Conservation (phyloP, 2,113 vertebrate genomes). For the Gymnarchus niloticus region DNA sequence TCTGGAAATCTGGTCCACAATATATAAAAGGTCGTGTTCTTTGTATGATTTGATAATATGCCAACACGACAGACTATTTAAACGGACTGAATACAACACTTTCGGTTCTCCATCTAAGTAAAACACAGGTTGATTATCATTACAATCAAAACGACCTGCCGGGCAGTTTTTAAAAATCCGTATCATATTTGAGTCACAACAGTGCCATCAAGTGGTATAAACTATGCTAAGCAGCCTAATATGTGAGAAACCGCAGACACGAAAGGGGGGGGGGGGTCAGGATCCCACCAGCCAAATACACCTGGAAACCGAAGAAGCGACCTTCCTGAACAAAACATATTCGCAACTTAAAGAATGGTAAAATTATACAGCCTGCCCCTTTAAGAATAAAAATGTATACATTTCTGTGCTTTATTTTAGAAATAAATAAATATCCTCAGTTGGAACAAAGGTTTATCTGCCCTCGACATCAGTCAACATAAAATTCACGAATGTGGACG, state of each 20-base stretch:
- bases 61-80: neutral
- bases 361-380: no score
- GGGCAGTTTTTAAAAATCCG: neutral
- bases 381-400: no score
- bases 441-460: no score
- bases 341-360: no score
- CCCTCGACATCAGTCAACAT: neutral
- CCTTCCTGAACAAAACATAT: neutral
- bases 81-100: neutral
- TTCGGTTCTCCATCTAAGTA: neutral
- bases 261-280: no score
- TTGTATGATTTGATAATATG: neutral
- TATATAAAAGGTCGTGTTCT: neutral
- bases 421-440: neutral
- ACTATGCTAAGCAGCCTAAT: neutral
- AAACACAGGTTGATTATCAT: neutral
- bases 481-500: neutral
- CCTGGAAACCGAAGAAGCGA: neutral
- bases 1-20: neutral
- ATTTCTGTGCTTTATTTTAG: no score
- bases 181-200: neutral
- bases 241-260: neutral
- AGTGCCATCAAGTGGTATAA: conserved; percentile 8
- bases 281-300: no score
- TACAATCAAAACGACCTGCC: neutral